Base-by-base conservation (phyloP, 2,113 vertebrate species). In the Oryzias curvinotus region DNA sequence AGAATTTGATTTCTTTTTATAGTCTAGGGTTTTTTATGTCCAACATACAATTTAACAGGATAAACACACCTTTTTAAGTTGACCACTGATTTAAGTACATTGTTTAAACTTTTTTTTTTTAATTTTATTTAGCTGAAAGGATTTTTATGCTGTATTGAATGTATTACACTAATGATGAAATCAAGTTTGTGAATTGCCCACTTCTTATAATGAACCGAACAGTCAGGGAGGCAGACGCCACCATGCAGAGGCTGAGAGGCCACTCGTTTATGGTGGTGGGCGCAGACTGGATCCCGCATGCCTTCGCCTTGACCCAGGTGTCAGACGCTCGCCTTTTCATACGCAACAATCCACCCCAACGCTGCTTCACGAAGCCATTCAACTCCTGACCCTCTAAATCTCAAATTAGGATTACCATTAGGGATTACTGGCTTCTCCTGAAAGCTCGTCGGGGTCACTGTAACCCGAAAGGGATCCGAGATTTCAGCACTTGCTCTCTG, bases 321-420 rank as follows among this genome's bases (percentile, higher is more conserved):
- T 57, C 50, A 53, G 26, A 42, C 48, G 42, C 21, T 12, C n/a
- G 42, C 15, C 5, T 19, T 62, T 55, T 58, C 54, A 30, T 62
- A 57, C 62, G 7, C 43, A n/a, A 2, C 14, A 73, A 65, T 68
- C 14, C 53, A 51, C 51, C 52, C 72, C 41, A 64, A 66, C 14
- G 36, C 36, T 62, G 52, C 45, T 51, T 25, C 42, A 3, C 62
- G 44, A 67, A 36, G 36, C 49, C 47, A 25, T 52, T 25, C 52
- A 72, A 56, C 47, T 50, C 30, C 19, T 28, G 49, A 65, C 21
- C 48, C 54, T 55, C 68, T 80, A 73, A 78, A 56, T 55, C 61
- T 51, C 63, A 83, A 83, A 85, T 79, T 83, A 75, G 70, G 78
- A 83, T 81, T 76, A 83, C 63, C 65, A 73, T 18, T 77, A 56